These are phyloP conservation scores for Zygogramma bicolorata DNA, from an alignment of 2,888 invertebrate species.

Conservation along the genomic window DNA sequence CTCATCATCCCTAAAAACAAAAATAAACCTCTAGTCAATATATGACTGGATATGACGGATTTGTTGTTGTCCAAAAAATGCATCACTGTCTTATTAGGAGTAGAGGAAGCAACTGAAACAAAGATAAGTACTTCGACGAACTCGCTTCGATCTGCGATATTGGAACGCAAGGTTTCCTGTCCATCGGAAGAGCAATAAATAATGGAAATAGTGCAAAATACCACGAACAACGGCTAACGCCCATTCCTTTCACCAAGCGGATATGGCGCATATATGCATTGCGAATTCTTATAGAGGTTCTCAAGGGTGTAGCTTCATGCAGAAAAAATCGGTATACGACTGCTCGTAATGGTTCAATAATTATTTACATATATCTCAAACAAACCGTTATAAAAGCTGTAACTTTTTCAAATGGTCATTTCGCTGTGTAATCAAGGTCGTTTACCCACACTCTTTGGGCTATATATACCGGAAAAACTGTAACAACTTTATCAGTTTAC, in stretches of 20 bases:
- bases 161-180: not conserved
- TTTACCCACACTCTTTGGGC: not conserved
- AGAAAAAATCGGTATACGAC: not conserved
- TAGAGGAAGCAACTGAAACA: not conserved
- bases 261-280: not conserved
- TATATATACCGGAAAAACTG: conserved; percentile 5
- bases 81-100: no score
- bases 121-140: not conserved
- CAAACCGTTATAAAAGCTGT: not conserved
- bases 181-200: not conserved
- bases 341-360: not conserved
- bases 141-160: not conserved
- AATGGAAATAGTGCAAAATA: not conserved
- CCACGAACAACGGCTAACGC: not conserved
- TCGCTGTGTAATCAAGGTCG: not conserved
- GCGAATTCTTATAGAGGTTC: not conserved
- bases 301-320: not conserved
- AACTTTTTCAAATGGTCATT: not conserved
- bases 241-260: conserved; percentile 1
- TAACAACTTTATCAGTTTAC: conserved; percentile 29
- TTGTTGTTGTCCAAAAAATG: no score
- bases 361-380: not conserved
- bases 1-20: no score
- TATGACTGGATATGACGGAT: no score
- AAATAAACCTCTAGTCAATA: no score